Evolutionary conservation across 2,888 invertebrate genomes (phyloP).

Genomic region (Eristalinus sepulchralis): DNA sequence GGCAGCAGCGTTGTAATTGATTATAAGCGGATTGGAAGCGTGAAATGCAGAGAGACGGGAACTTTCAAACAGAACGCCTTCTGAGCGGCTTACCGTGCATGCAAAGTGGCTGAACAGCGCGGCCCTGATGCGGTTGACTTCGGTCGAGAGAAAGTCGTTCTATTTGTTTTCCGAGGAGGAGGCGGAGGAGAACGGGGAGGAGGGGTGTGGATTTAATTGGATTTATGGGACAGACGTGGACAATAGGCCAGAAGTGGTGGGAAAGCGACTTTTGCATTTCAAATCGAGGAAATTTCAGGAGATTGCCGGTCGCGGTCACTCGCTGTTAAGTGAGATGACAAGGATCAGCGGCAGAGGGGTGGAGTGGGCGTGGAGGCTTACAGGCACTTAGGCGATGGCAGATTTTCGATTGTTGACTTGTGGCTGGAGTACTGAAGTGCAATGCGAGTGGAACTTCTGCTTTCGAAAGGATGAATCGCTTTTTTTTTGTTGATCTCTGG

Average conservation of each 20-base stretch:
- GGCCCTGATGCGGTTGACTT: not conserved
- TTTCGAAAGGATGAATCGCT: too few species aligned
- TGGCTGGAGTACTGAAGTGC: too few species aligned
- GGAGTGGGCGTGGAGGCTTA: not conserved
- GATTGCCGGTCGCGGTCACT: not conserved
- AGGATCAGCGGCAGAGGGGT: not conserved
- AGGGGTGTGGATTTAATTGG: not conserved
- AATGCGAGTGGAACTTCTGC: too few species aligned
- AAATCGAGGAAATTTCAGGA: not conserved
- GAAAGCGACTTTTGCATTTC: not conserved
- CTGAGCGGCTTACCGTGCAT: not conserved
- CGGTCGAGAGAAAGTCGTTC: not conserved
- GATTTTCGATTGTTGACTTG: too few species aligned
- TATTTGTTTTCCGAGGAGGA: too few species aligned
- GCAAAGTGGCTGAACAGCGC: not conserved
- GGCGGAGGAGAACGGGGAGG: too few species aligned
- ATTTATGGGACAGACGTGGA: not conserved
- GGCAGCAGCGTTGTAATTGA: slow-evolving; percentile 49
- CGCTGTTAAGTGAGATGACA: not conserved
- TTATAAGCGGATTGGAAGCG: slow-evolving; percentile 57
- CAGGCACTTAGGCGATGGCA: not conserved
- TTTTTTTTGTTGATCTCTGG: too few species aligned
- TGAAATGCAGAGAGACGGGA: not conserved
- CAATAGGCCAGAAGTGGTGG: not conserved
- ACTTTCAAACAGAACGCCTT: not conserved